Base-by-base conservation (phyloP, 1,140 invertebrate species). In the Rhagoletis zephyria region DNA sequence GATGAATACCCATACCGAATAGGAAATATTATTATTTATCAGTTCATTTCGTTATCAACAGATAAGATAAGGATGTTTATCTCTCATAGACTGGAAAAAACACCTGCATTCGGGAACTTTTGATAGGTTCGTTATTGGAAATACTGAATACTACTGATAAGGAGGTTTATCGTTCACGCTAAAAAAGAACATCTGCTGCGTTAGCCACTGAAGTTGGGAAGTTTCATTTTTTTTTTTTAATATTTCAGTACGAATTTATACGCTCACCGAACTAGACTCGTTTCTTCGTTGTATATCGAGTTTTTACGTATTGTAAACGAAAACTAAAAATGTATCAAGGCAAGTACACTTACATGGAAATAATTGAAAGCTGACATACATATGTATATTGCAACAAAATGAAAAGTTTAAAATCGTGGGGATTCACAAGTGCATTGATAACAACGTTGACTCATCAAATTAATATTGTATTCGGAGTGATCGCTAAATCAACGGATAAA, bases 161-260 rank as follows among this genome's bases (percentile, higher is more conserved):
- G 30, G 30, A 30, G 30, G 30, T 30, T 30, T 30, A 30, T 30
- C 30, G 30, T 30, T 30, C 30, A 30, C 30, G 30, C 30, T 30
- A 30, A 30, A 30, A 30, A 30, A 30, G 30, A 30, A 30, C 30
- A 30, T 30, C 30, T 30, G 30, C 30, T 30, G 30, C 30, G 30
- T 30, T 30, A 30, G 30, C 30, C 30, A 30, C 30, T 30, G 30
- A 30, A 30, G 30, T 30, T 30, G 30, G 30, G 30, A 30, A 30
- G 30, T 30, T 30, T 30, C 30, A 30, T 30, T 30, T 30, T 30
- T 30, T 30, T 30, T 30, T 30, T 30, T 30, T 30, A 30, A 30
- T 30, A n/a, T n/a, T 51, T 30, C 48, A 81, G 74, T 81, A 81
- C 74, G 74, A 81, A 56, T 81, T 81, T 81, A 81, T 30, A n/a